Evolutionary conservation across 2,888 invertebrate genomes (phyloP).

Genomic region (Cataglyphis albicans): DNA sequence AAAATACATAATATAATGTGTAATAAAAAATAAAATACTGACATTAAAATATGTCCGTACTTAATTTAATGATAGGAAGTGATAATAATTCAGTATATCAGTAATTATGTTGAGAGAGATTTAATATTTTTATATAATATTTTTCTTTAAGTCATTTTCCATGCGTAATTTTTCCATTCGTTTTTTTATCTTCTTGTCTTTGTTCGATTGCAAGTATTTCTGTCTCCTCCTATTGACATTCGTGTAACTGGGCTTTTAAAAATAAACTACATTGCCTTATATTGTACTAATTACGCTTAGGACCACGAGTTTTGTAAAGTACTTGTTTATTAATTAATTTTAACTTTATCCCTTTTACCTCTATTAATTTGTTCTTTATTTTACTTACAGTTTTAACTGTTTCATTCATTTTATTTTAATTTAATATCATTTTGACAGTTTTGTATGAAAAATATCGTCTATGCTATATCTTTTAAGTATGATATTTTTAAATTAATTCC

Average conservation of each 20-base stretch:
- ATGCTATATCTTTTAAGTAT: not conserved
- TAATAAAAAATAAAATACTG: not conserved
- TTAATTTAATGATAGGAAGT: not conserved
- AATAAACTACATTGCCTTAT: not conserved
- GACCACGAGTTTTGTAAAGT: not conserved
- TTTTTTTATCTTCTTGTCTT: not conserved
- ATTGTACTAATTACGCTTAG: slow-evolving; percentile 10
- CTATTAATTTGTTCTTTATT: not conserved
- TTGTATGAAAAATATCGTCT: not conserved
- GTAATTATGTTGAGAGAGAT: not conserved
- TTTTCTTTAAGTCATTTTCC: not conserved
- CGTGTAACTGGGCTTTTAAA: slow-evolving; percentile 12
- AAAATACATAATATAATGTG: not conserved
- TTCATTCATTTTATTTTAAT: slow-evolving; percentile 7
- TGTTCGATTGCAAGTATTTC: not conserved
- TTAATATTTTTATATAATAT: not conserved
- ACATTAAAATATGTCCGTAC: not conserved
- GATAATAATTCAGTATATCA: not conserved
- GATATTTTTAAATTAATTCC: not conserved
- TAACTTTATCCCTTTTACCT: not conserved
- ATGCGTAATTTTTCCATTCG: not conserved
- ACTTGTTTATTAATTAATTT: slow-evolving; percentile 39
- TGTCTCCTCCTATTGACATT: not conserved
- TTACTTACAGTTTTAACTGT: slow-evolving; percentile 18
- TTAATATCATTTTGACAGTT: not conserved